These are phyloP conservation scores for Drosophila subsilvestris DNA, from an alignment of 2,888 invertebrate genomes.

Conservation along the genomic window DNA sequence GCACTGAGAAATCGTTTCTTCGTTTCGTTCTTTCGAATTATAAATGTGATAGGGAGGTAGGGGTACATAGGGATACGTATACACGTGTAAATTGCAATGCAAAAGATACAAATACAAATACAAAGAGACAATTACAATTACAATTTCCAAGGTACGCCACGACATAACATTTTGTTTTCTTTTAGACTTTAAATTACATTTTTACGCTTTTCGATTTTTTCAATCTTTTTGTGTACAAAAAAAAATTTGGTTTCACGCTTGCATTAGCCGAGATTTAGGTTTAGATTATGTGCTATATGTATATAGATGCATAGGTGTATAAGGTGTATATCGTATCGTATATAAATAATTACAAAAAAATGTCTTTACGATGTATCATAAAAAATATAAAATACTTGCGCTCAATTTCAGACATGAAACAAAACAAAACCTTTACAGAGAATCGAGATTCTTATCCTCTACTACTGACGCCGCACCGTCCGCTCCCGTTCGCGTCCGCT, in stretches of 20 bases:
- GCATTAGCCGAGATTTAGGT: constrained; percentile 52
- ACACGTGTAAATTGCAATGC: too few relatives aligned
- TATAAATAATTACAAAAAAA: constrained; percentile 55
- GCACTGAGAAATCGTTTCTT: constrained; percentile 24
- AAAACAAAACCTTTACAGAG: constrained; percentile 80
- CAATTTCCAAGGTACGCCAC: constrained; percentile 55
- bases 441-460: not conserved
- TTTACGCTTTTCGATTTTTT: constrained; percentile 40
- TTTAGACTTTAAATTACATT: constrained; percentile 56
- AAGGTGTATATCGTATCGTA: constrained; percentile 23
- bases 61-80: not conserved
- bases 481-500: constrained; percentile 86
- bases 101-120: constrained; percentile 3
- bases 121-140: constrained; percentile 22
- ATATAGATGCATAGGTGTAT: constrained; percentile 17
- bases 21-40: constrained; percentile 9
- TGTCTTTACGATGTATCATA: constrained; percentile 26
- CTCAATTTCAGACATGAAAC: not conserved
- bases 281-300: constrained; percentile 34
- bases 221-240: not conserved
- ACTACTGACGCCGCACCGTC: constrained; percentile 84
- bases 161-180: constrained; percentile 28
- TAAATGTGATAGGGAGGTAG: constrained; percentile 7
- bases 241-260: constrained; percentile 79
- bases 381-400: constrained; percentile 45